Evolutionary conservation across 1,140 invertebrate species (phyloP), one percentile per base, ranked within the genome.

Genomic region (Heliconius congener): DNA sequence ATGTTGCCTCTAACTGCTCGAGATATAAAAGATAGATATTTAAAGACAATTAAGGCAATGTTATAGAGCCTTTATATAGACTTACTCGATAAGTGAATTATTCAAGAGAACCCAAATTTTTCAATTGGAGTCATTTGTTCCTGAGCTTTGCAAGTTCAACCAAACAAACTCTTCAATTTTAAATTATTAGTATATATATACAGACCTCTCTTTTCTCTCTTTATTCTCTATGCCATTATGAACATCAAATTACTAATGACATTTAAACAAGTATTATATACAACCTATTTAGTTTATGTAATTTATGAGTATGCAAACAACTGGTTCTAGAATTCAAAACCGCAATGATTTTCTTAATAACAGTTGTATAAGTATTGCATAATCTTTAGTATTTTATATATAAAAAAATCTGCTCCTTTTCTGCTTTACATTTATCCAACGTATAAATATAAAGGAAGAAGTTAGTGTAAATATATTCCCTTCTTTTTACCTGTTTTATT

Each of bases 301-400:
- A 66, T 66, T 66, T 66, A 66, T 66, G 60, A 30, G 60, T 60
- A 66, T 66, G 13, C 60, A 66, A 66, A 30, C 60, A 66, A 66
- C 60, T 23, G 60, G 60, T 66, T 66, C 55, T 60, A 60, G 55
- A 60, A 60, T 66, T 66, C 60, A 66, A 66, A 66, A 66, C 60
- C 60, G 23, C 60, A 66, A 66, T 60, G 55, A 52, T 66, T 66
- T 66, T 66, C 60, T 66, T 66, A 66, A 66, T 66, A 66, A 66
- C 27, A 66, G 23, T 66, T 27, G 30, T 30, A 4, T 66, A 66
- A 66, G 23, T 27, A 30, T 66, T 66, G 27, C 27, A 66, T 66
- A 66, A 66, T 2, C 19, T 60, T 60, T n/a, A 6, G 3, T 13
- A 16, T 30, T 27, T 66, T 66, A 27, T 27, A 4, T 66, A 66